Percentiles rank a stretch among this genome's conserved stretches.
These are phyloP conservation scores for Xylota sylvarum DNA, from an alignment of 2,888 invertebrate genomes.

Conservation along the genomic window DNA sequence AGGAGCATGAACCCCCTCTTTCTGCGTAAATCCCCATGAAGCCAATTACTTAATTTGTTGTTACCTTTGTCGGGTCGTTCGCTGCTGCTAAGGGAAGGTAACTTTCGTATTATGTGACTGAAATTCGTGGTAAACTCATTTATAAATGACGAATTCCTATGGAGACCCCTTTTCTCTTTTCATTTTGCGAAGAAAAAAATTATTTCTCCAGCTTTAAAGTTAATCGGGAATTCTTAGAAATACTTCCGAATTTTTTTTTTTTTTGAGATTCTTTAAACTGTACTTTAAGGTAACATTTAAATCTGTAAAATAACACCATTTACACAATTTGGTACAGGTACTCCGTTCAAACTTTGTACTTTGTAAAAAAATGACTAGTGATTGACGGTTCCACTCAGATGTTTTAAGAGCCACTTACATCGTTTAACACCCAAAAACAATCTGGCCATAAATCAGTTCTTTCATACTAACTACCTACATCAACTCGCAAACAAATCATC, in stretches of 20 bases:
- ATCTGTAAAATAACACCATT: too few relatives aligned
- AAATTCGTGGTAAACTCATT: neutral
- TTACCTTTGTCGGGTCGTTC: neutral
- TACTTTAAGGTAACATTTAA: neutral
- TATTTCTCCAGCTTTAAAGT: neutral
- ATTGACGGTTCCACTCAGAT: conserved; percentile 5
- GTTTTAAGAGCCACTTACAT: neutral
- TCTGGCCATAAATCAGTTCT: neutral
- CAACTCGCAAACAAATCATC: conserved; percentile 6
- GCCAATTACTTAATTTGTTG: conserved; percentile 1
- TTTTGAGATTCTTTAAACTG: neutral
- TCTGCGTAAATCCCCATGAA: neutral
- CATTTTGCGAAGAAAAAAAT: neutral
- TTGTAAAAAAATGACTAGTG: neutral
- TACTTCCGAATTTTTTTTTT: neutral
- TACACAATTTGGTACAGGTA: neutral
- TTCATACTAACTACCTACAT: neutral
- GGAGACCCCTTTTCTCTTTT: neutral
- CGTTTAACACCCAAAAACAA: neutral
- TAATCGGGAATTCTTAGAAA: neutral
- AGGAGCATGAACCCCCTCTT: neutral
- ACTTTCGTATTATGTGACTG: too few relatives aligned
- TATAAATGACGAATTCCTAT: neutral
- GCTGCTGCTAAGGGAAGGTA: neutral
- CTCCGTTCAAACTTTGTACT: neutral